Conservation (phyloP, 2,797 vertebrate genomes). For the Bucorvus abyssinicus region DNA sequence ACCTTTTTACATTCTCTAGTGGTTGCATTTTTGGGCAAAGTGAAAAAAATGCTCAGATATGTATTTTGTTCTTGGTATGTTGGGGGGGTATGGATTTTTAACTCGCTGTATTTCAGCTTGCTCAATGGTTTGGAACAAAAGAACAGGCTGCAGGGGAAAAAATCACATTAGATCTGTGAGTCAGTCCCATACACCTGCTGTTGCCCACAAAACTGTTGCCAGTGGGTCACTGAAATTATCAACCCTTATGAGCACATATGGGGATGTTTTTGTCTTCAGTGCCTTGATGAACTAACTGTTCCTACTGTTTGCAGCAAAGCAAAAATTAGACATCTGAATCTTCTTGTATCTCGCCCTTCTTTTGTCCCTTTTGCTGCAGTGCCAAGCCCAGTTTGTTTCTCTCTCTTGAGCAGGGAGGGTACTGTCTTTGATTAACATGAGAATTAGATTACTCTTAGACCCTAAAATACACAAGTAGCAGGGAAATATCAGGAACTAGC, state of each 20-base stretch:
- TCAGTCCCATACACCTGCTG: conserved; percentile 5
- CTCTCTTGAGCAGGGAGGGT: background rate
- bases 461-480: background rate
- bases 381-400: background rate
- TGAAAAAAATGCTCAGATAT: background rate
- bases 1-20: background rate
- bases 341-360: conserved; percentile 8
- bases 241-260: background rate
- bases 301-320: conserved; percentile 30
- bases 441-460: background rate
- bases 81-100: background rate
- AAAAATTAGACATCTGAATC: conserved; percentile 37
- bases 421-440: background rate
- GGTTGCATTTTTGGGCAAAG: background rate
- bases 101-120: background rate
- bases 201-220: background rate
- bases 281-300: conserved; percentile 39
- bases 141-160: background rate
- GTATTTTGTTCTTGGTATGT: background rate
- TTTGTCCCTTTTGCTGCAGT: background rate
- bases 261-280: conserved; percentile 41
- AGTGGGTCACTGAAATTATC: background rate
- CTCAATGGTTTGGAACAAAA: conserved; percentile 14
- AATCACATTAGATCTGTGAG: background rate
- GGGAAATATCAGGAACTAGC: background rate